Base-by-base conservation (phyloP, 1,140 invertebrate genomes). In the Cataglyphis hispanica region DNA sequence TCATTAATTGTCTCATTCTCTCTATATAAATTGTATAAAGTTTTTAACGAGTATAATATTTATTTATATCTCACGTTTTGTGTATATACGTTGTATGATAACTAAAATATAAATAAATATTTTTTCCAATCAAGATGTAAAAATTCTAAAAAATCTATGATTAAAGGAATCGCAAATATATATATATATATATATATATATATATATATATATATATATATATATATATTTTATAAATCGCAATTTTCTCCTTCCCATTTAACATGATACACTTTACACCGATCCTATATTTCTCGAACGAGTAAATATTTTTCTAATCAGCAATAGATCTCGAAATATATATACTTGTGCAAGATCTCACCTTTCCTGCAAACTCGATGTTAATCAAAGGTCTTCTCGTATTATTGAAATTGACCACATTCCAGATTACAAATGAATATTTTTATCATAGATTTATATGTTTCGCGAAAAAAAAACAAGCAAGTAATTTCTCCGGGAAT, bases 231-330 rank as follows among this genome's bases (percentile, higher is more conserved):
- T 40, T 37, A 58, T 75, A 19, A 40, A 40, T 60, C 50, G 5
- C 31, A 31, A n/a, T 3, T 19, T 70, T 13, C 19, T 56, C 16
- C 10, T 19, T 27, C n/a, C 8, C 1, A 25, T 56, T 34, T 34
- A 5, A n/a, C n/a, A n/a, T n/a, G n/a, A n/a, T n/a, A n/a, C n/a
- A n/a, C n/a, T 53, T 1, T n/a, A 34, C 13, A 19, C 25, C 37
- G 0, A 16, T 56, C 31, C 69, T 72, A 76, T 37, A 58, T 76
- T 76, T 7, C 37, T 76, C 37, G 25, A 5, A 43, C 25, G 37
- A 61, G 37, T 61, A 76, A 76, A 76, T 76, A 76, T 76, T 76
- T 76, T 61, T 76, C 37, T 61, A 76, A 76, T 76, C 61, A 76
- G 16, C 56, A 37, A 61, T 76, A 16, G 13, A 61, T 16, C 16